A percentile compares a stretch with the other conserved stretches of the same genome.
These are phyloP conservation scores for Polia nebulosa DNA, from an alignment of 2,888 invertebrate genomes.

Conservation along the genomic window DNA sequence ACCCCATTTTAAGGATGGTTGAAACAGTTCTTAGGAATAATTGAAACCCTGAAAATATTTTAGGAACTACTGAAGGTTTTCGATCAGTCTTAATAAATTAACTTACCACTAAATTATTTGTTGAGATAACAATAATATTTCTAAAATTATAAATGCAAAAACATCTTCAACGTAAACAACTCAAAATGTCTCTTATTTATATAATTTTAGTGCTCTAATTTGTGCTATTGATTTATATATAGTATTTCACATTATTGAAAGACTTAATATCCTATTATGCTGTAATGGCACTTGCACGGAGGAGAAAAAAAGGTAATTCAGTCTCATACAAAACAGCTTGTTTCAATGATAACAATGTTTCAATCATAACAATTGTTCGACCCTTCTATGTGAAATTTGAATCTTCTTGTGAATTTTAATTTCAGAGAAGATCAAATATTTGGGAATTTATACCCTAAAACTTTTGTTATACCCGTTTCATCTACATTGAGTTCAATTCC, in stretches of 20 bases:
- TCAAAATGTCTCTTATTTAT: not conserved
- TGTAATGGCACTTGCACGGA: not conserved
- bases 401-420: too few species aligned
- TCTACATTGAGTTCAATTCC: too few species aligned
- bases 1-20: constrained; percentile 1
- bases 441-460: too few species aligned
- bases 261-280: not conserved
- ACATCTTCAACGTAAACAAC: too few species aligned
- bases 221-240: constrained; percentile 7
- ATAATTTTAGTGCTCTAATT: not conserved
- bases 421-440: too few species aligned
- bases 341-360: constrained; percentile 1
- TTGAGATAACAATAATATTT: too few species aligned
- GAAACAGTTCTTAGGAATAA: not conserved
- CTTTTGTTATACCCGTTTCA: too few species aligned
- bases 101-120: too few species aligned
- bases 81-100: not conserved
- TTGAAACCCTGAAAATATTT: constrained; percentile 4
- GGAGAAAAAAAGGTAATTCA: constrained; percentile 6
- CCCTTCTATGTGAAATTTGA: too few species aligned
- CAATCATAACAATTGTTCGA: not conserved
- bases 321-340: too few species aligned
- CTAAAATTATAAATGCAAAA: too few species aligned
- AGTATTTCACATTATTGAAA: not conserved
- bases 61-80: not conserved